Evolutionary conservation across 2,888 invertebrate species (phyloP), one percentile per base, ranked within the genome.

Genomic region (Noctua janthe): DNA sequence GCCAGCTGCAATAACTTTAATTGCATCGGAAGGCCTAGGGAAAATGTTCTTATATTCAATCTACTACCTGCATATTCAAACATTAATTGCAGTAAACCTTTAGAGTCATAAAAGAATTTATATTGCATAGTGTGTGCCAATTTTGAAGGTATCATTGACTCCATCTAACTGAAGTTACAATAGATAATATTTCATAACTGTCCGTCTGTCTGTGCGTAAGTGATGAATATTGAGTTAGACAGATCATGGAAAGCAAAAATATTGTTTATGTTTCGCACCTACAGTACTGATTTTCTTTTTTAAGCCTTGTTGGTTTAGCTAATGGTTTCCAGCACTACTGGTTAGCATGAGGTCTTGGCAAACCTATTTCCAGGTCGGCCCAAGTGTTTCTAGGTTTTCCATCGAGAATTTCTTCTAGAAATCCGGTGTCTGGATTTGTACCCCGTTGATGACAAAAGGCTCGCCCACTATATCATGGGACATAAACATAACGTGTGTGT

Each of bases 101-200:
- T 69, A 10, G n/a, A 35, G 49, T 29, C 47, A 29, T 47, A 54
- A 76, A 81, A 20, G 0, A 70, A 43, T 66, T 75, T 20, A 10
- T n/a, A 66, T 73, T 71, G 47, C 69, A 15, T 35, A 71, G 15
- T 69, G 39, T 39, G 20, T 54, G 29, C 74, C 49, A 71, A 62
- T 64, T 74, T 35, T 15, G 23, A n/a, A 43, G 15, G 15, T 86
- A 80, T 83, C 81, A 77, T 23, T 66, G 76, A 54, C 74, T 69
- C 29, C 66, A 78, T 83, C 76, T 69, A 43, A 70, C 74, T 71
- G n/a, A 66, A 51, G 67, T 71, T 66, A 71, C 47, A 47, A 17
- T 59, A 66, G 71, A 39, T n/a, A 39, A 49, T 66, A 73, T 71
- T 75, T 74, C 74, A 59, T 23, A 64, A 59, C 39, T 47, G 7